These are phyloP conservation scores for Stegastes partitus DNA, from an alignment of 2,113 vertebrate genomes.

Conservation along the genomic window DNA sequence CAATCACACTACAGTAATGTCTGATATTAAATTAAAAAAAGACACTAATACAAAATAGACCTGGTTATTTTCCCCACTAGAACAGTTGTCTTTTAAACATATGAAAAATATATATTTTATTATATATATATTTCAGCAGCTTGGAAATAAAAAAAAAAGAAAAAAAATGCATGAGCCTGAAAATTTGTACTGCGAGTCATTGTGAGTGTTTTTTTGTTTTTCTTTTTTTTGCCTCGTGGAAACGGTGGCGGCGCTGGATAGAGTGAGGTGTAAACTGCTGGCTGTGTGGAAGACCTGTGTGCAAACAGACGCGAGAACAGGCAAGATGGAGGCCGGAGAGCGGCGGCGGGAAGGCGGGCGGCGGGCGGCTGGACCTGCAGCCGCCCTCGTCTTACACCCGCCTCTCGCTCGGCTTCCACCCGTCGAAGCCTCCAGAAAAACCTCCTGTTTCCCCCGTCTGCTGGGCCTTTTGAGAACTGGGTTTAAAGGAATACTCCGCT, in stretches of 20 bases:
- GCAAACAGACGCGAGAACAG: conserved; percentile 70
- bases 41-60: conserved; percentile 91
- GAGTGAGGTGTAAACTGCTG: conserved; percentile 84
- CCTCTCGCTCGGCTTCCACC: not conserved
- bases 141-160: conserved; percentile 81
- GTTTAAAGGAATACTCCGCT: conserved; percentile 16
- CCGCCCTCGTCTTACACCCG: conserved; percentile 53
- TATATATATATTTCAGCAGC: conserved; percentile 90
- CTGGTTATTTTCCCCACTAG: conserved; percentile 88
- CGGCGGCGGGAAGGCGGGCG: conserved; percentile 13
- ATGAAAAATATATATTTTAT: conserved; percentile 88
- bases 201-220: conserved; percentile 31
- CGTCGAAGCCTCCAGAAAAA: not conserved
- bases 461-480: conserved; percentile 31
- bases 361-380: conserved; percentile 92
- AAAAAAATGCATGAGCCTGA: conserved; percentile 84
- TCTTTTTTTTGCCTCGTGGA: not conserved
- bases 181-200: conserved; percentile 87
- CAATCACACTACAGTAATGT: conserved; percentile 98
- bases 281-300: conserved; percentile 91
- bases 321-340: conserved; percentile 13
- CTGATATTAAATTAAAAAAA: conserved; percentile 91
- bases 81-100: conserved; percentile 85
- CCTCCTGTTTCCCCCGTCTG: not conserved
- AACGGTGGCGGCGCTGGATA: conserved; percentile 45